A percentile compares a stretch with the other conserved stretches of the same genome.
These are phyloP conservation scores for Paratilapia polleni DNA, from an alignment of 2,113 vertebrate species.

Conservation along the genomic window DNA sequence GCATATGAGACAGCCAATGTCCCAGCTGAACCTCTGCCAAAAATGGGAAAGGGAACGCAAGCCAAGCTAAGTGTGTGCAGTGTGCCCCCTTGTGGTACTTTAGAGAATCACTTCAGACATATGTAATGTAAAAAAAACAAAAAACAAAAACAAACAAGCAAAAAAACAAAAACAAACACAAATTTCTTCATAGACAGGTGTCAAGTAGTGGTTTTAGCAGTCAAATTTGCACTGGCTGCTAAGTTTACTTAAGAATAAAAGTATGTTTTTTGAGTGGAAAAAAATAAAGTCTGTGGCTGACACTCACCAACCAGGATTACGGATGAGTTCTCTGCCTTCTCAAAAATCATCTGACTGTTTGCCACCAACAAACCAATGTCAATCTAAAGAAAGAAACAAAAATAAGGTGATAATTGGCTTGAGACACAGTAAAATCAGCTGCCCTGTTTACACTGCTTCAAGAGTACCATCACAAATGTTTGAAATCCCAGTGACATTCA, in stretches of 20 bases:
- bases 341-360: slow-evolving; percentile 97
- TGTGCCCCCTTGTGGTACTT: slow-evolving; percentile 57
- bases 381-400: slow-evolving; percentile 77
- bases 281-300: not conserved
- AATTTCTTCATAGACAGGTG: not conserved
- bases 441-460: not conserved
- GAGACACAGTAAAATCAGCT: not conserved
- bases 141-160: no score
- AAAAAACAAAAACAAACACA: not conserved
- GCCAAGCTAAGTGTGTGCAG: not conserved
- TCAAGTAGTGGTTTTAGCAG: not conserved
- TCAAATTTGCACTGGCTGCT: not conserved
- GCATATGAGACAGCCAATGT: not conserved
- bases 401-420: not conserved
- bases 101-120: not conserved
- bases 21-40: not conserved
- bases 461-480: not conserved
- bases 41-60: not conserved
- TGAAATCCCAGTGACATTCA: not conserved
- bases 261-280: not conserved
- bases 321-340: slow-evolving; percentile 93
- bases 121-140: not conserved
- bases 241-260: not conserved
- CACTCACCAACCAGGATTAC: slow-evolving; percentile 91
- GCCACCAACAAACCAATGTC: slow-evolving; percentile 89